Conservation (phyloP, 2,888 invertebrate species). For the Catocala nupta region DNA sequence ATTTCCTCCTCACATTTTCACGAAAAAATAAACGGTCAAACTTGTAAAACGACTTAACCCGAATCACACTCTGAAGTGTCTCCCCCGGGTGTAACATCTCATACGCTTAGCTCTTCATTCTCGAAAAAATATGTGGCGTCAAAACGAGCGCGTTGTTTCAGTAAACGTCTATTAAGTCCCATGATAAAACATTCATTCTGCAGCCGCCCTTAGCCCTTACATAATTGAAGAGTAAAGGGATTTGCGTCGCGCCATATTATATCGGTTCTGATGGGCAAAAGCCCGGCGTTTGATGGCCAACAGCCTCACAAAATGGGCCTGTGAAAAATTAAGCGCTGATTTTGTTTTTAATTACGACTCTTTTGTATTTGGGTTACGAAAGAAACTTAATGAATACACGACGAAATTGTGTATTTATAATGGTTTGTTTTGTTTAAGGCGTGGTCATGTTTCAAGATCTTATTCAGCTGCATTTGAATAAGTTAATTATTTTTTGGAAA, state of each 20-base stretch:
- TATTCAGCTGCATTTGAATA: no score
- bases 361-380: constrained; percentile 15
- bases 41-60: constrained; percentile 10
- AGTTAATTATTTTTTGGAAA: no score
- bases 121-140: constrained; percentile 10
- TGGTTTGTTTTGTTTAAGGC: neutral
- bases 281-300: constrained; percentile 28
- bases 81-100: constrained; percentile 8
- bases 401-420: no score
- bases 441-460: no score
- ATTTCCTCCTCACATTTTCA: neutral
- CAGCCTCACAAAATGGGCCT: constrained; percentile 13
- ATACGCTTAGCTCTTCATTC: neutral
- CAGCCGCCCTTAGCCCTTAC: constrained; percentile 19
- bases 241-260: constrained; percentile 39
- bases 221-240: constrained; percentile 47
- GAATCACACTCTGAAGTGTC: constrained; percentile 9
- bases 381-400: neutral
- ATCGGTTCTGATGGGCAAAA: constrained; percentile 26
- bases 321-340: constrained; percentile 42
- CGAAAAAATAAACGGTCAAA: constrained; percentile 10
- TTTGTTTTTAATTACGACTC: constrained; percentile 40
- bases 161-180: constrained; percentile 27
- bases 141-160: constrained; percentile 7
- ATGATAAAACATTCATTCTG: constrained; percentile 41